Base-by-base conservation (phyloP, 2,113 vertebrate species). In the Cygnus atratus region DNA sequence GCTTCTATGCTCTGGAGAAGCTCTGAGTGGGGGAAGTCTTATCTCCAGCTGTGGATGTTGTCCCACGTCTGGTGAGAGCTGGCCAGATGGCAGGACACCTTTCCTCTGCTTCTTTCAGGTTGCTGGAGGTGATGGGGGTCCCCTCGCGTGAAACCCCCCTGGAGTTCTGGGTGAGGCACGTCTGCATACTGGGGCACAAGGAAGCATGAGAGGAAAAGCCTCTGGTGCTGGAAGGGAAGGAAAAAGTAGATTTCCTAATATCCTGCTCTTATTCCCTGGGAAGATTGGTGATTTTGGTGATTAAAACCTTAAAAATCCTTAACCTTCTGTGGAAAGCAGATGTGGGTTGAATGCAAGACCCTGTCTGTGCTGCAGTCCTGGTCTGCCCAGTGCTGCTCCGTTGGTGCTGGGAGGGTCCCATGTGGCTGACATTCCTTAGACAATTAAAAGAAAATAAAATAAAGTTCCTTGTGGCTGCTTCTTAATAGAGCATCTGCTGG, bases 41-140 rank as follows among this genome's bases (percentile, higher is more conserved):
- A 3, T 21, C 25, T 46, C 7, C 55, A 46, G 7, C 7, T 76
- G 26, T 52, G 37, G 35, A 20, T 41, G 26, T 39, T 17, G 5
- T 10, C 4, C 21, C 11, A 6, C 3, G 3, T 9, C 22, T 13
- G 29, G 59, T 57, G 68, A 58, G 35, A 72, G 22, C 21, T 84
- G 37, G 37, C 16, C 52, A 72, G 25, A 28, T 46, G 31, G 31
- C 37, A 14, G 0, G 1, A 86, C 66, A 61, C 43, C 25, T 8
- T 87, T 90, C 15, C 62, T 93, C 61, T 92, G 28, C 65, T 94
- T 89, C 43, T 91, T 95, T 74, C 84, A 98, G 97, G 84, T 87
- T 98, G 82, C 84, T 98, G 96, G 95, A 97, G 50, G 29, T 15
- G 0, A 97, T 97, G 94, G 95, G 95, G 72, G 96, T 94, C 76